Evolutionary conservation across 2,113 vertebrate genomes (phyloP), one percentile per base, ranked within the genome.

Genomic region (Coreoperca whiteheadi): DNA sequence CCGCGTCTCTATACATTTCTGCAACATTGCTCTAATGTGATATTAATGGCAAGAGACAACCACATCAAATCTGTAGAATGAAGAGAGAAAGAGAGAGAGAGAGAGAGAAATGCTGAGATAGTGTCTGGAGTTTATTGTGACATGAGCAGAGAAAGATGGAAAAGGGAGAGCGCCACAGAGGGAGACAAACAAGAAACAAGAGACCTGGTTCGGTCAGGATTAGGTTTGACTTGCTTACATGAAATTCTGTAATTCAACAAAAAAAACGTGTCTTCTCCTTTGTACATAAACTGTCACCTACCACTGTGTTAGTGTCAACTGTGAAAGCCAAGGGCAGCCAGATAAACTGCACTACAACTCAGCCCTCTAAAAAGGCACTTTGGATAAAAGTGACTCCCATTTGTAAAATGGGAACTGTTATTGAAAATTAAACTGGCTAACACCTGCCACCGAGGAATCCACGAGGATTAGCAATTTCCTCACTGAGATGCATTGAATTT

Each of bases 401-500:
- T 43, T 67, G 72, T 63, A 64, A 78, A 87, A 67, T 32, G 43
- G 61, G 69, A 86, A 78, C 70, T 4, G 28, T 85, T 89, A 88
- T 82, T 87, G 53, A 82, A 89, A 88, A 87, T 83, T 61, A 72
- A 70, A 85, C 16, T 46, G 67, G 71, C 70, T 65, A 64, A 79
- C 20, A 15, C 41, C 75, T 46, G 74, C 79, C 16, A 10, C 57
- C 18, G 8, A 76, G 74, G 64, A 70, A 60, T 86, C 81, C 23
- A 0, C n/a, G 8, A 2, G 71, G 81, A 91, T 89, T 82, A 82
- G 77, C 70, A 53, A 64, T 59, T 79, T 84, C 21, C 70, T 25
- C 82, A 32, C 61, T 65, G 66, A 87, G 77, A 91, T 85, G 83
- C 82, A n/a, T 30, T 30, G 53, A 67, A 48, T 67, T 74, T 76